Percentiles rank a stretch among this genome's conserved stretches.
Conservation (phyloP, 2,797 vertebrate genomes). For the Cuniculus paca region DNA sequence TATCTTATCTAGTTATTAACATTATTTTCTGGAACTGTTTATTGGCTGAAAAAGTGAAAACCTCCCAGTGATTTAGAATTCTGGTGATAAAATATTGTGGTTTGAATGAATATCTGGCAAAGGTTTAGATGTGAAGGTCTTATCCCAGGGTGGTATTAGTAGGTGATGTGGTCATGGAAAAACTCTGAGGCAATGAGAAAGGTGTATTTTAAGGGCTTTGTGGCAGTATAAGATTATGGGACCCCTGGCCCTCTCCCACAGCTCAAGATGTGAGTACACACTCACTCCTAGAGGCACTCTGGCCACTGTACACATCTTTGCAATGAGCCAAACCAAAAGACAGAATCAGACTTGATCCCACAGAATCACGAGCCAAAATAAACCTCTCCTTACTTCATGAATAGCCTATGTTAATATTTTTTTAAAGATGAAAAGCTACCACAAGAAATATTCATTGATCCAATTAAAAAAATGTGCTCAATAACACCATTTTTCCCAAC, state of each 20-base stretch:
- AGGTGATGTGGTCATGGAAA: background rate
- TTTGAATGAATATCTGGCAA: background rate
- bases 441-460: background rate
- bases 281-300: background rate
- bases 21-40: background rate
- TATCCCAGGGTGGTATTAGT: background rate
- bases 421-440: background rate
- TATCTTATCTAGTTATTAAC: background rate
- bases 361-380: background rate
- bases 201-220: background rate
- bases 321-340: too few relatives aligned
- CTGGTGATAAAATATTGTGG: background rate
- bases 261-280: background rate
- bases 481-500: background rate
- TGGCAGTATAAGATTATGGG: too few relatives aligned
- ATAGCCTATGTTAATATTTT: background rate
- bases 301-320: background rate
- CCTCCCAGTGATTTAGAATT: background rate
- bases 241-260: background rate
- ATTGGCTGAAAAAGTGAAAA: background rate
- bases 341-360: background rate
- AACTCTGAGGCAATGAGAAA: too few relatives aligned
- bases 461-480: background rate
- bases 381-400: background rate
- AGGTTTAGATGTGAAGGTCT: background rate